Base-by-base conservation (phyloP, 2,888 invertebrate species). In the Calliphora vomitoria region DNA sequence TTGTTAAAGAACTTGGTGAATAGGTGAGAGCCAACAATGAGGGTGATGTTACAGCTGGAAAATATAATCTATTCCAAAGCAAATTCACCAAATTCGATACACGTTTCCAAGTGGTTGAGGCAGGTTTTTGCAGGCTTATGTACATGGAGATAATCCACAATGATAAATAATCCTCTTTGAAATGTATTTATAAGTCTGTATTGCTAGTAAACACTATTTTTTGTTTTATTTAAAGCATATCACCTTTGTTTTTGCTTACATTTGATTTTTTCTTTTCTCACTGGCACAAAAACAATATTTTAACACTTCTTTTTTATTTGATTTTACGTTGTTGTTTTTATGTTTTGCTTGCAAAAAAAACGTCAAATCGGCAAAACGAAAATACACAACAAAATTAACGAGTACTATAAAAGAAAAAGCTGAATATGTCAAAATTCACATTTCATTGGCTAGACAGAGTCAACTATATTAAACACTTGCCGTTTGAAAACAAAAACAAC, bases 61-160 rank as follows among this genome's bases (percentile, higher is more conserved):
- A 85, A 83, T 92, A 92, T 53, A 95, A 94, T 95, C 95, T 95
- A 93, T 94, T 95, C 95, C 96, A 95, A 93, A 95, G 93, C 90
- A 94, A 93, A 93, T 95, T 95, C 90, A 95, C 95, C 91, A 95
- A 94, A 94, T 95, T 95, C 91, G 95, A 94, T 92, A 95, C 93
- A 93, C 95, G 95, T 94, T 95, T 95, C 96, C 96, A 96, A 95
- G 96, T 96, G 94, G 95, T 95, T 91, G 95, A 94, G 92, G 95
- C 96, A 93, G 96, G 95, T 94, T 95, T 95, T 95, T 95, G 95
- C 94, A 96, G 94, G 85, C 89, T 90, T 90, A 91, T 91, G 91
- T 90, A 91, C 92, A 92, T 92, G 90, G 91, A 78, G 83, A 90
- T 90, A 89, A 80, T 69, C 80, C 83, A 75, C 72, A 55, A 44